These are phyloP conservation scores for Macropus fuliginosus DNA, from an alignment of 2,797 vertebrate species.

Conservation along the genomic window DNA sequence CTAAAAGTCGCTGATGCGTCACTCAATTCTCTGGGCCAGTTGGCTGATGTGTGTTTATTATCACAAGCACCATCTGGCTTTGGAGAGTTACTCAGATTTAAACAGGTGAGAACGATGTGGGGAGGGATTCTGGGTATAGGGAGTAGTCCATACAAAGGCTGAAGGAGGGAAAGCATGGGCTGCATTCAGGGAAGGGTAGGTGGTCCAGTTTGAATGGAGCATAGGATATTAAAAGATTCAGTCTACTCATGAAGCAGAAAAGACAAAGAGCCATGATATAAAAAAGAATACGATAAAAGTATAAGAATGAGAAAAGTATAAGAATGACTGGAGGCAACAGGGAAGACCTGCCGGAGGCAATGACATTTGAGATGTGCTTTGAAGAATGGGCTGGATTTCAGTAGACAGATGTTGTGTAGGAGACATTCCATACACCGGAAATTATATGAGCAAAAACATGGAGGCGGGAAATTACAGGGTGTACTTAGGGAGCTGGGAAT, in stretches of 20 bases:
- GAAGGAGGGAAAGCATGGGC: background rate
- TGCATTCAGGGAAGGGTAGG: background rate
- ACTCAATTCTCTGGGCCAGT: conserved; percentile 1
- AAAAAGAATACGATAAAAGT: background rate
- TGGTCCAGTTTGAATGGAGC: background rate
- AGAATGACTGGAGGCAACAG: background rate
- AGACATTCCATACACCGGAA: background rate
- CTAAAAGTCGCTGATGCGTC: conserved; percentile 11
- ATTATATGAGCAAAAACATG: background rate
- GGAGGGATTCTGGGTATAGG: background rate
- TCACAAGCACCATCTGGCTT: background rate
- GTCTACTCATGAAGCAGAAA: background rate
- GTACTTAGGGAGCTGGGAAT: background rate
- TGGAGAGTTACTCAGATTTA: background rate
- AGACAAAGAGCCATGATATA: background rate
- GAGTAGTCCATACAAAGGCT: background rate
- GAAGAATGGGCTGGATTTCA: background rate
- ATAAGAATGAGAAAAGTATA: background rate
- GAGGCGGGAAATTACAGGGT: background rate
- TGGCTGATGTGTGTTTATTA: conserved; percentile 20
- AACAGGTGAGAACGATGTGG: background rate
- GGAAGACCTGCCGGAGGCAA: background rate
- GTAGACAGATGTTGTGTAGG: background rate
- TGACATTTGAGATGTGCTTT: background rate
- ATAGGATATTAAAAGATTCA: background rate